Evolutionary conservation across 1,140 invertebrate species (phyloP).

Genomic region (Trissolcus basalis): DNA sequence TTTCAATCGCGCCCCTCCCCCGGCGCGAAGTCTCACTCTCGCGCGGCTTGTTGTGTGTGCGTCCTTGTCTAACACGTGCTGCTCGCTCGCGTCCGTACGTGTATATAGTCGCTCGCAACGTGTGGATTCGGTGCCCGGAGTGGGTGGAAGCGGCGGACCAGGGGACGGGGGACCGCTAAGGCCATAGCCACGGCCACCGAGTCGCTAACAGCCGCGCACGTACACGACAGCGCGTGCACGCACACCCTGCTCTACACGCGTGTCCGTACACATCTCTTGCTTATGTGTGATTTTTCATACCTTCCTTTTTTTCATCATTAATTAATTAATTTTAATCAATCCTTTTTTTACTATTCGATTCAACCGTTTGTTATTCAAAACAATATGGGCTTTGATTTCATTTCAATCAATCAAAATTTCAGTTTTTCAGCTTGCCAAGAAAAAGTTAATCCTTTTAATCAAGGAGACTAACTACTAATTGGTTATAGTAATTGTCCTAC

Average conservation of each 20-base stretch:
- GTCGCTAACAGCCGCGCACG: slow-evolving; percentile 56
- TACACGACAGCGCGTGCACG: slow-evolving; percentile 41
- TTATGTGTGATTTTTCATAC: slow-evolving; percentile 2
- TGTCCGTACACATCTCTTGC: slow-evolving; percentile 23
- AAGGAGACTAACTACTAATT: too few species aligned
- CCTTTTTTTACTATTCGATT: neutral
- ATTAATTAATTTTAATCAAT: neutral
- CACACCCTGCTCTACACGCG: slow-evolving; percentile 27
- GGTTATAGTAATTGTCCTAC: too few species aligned
- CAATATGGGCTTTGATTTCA: too few species aligned
- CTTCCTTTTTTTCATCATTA: neutral
- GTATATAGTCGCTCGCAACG: slow-evolving; percentile 49
- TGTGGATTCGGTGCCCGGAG: slow-evolving; percentile 42
- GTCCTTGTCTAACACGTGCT: slow-evolving; percentile 29
- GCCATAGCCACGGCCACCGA: slow-evolving; percentile 76
- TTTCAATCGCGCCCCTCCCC: slow-evolving; percentile 1
- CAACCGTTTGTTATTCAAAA: too few species aligned
- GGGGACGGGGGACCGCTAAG: slow-evolving; percentile 65
- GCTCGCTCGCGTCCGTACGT: slow-evolving; percentile 19
- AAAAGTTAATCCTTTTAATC: too few species aligned
- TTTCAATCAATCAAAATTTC: too few species aligned
- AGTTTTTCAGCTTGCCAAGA: too few species aligned
- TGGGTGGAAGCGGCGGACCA: slow-evolving; percentile 29
- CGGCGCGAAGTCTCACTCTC: slow-evolving; percentile 22
- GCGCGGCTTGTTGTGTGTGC: slow-evolving; percentile 16